These are phyloP conservation scores for Pseudorhiza aurosa DNA, from an alignment of 30 jellyfish, hydroid and myxozoan species.

Conservation along the genomic window DNA sequence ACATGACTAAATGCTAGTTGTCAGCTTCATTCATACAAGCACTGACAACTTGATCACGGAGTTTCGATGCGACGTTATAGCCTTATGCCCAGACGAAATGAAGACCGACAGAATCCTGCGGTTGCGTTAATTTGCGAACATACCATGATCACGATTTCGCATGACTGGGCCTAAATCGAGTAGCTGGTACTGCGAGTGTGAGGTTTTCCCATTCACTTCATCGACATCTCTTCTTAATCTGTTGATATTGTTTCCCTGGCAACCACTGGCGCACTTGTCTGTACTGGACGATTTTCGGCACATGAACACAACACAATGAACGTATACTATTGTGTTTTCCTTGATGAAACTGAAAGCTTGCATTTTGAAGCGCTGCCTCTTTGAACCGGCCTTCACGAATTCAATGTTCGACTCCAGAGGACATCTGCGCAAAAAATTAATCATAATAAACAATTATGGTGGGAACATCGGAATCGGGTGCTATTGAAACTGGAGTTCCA, in stretches of 20 bases:
- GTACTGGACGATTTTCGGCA: conserved; percentile 48
- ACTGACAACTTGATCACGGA: background rate
- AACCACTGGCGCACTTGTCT: conserved; percentile 35
- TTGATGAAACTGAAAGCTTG: conserved; percentile 47
- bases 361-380: conserved; percentile 44
- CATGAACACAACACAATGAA: conserved; percentile 63
- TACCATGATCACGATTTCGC: conserved; percentile 9
- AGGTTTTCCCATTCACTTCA: background rate
- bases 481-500: too few relatives aligned
- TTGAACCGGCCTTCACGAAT: conserved; percentile 8
- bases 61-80: background rate
- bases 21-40: background rate
- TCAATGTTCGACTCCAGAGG: conserved; percentile 36
- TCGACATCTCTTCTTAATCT: conserved; percentile 30
- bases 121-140: background rate
- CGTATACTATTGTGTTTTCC: conserved; percentile 30
- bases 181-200: conserved; percentile 37
- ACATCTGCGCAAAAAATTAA: too few relatives aligned
- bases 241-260: conserved; percentile 59
- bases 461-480: too few relatives aligned
- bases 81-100: background rate
- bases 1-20: too few relatives aligned
- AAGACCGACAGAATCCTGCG: background rate
- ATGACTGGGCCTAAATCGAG: conserved; percentile 38
- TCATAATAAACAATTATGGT: too few relatives aligned